phyloP scores from a whole-genome alignment of 1,140 invertebrate genomes.

The Drosophila bocki region DNA sequence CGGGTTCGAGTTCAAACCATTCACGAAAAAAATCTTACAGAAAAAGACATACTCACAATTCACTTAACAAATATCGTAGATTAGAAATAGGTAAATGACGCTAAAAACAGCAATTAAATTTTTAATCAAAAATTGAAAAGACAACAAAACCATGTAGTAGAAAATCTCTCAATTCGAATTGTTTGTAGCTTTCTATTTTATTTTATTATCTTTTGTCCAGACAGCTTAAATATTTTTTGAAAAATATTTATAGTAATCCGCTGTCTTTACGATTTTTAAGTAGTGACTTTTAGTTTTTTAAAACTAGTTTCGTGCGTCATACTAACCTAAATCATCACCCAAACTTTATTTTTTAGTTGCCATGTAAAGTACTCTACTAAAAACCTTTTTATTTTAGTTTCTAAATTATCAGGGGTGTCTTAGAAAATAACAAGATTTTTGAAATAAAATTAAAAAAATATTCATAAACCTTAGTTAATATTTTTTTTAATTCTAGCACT shows the following conservation, averaged over 20 bases:
- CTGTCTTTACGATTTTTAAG: slow-evolving; percentile 5
- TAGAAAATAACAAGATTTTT: background rate
- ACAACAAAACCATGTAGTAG: slow-evolving; percentile 23
- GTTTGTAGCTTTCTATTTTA: slow-evolving; percentile 12
- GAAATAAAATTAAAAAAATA: background rate
- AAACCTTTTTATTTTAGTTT: slow-evolving; percentile 4
- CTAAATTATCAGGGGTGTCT: background rate
- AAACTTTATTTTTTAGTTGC: slow-evolving; percentile 7
- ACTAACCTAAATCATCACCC: slow-evolving; percentile 11
- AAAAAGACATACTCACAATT: slow-evolving; percentile 86
- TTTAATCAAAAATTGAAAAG: slow-evolving; percentile 27
- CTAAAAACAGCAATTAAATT: slow-evolving; percentile 50
- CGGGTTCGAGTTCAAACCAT: slow-evolving; percentile 86
- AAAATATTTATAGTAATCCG: background rate
- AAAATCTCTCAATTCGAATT: slow-evolving; percentile 34
- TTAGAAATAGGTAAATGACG: slow-evolving; percentile 85
- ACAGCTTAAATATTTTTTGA: background rate
- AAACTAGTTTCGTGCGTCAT: slow-evolving; percentile 37
- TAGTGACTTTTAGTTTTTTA: slow-evolving; percentile 23
- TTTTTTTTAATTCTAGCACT: too few species aligned
- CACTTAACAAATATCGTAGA: slow-evolving; percentile 86
- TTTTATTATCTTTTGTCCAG: slow-evolving; percentile 1
- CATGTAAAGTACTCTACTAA: slow-evolving; percentile 11
- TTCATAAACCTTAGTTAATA: too few species aligned
- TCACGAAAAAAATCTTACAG: slow-evolving; percentile 85